Conservation (phyloP, 1,140 invertebrate genomes). For the Lineus longissimus region DNA sequence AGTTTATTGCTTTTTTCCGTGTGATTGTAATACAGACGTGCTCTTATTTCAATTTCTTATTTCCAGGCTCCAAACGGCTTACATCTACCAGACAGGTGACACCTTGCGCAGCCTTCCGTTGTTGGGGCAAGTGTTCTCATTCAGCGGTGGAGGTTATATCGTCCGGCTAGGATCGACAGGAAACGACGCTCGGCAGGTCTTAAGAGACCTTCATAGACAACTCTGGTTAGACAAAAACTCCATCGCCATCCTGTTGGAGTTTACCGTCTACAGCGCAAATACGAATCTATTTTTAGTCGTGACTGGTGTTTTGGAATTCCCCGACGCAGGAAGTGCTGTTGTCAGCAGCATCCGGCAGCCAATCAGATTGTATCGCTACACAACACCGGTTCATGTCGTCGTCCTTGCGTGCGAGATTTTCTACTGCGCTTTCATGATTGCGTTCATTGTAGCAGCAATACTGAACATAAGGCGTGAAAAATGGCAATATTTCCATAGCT, state of each 20-base stretch:
- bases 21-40: too few relatives aligned
- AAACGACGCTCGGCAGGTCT: constrained; percentile 37
- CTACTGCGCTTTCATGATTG: constrained; percentile 53
- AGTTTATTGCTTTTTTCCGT: too few relatives aligned
- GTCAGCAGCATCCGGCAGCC: constrained; percentile 57
- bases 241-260: constrained; percentile 60
- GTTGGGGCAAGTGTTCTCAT: constrained; percentile 53
- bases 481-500: constrained; percentile 33
- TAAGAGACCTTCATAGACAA: constrained; percentile 48
- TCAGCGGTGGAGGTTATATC: constrained; percentile 61
- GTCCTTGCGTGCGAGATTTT: constrained; percentile 42
- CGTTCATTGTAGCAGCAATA: constrained; percentile 55
- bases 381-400: constrained; percentile 38
- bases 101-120: constrained; percentile 54
- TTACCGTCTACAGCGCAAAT: constrained; percentile 61
- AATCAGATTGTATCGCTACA: constrained; percentile 40
- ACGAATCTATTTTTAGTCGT: constrained; percentile 57
- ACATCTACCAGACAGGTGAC: too few relatives aligned
- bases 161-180: constrained; percentile 52
- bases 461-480: constrained; percentile 34
- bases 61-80: too few relatives aligned
- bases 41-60: too few relatives aligned
- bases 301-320: constrained; percentile 57
- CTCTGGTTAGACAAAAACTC: constrained; percentile 60
- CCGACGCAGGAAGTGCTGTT: constrained; percentile 56